phyloP scores from a whole-genome alignment of 1,140 invertebrate genomes.

The Hesperophylax magnus region DNA sequence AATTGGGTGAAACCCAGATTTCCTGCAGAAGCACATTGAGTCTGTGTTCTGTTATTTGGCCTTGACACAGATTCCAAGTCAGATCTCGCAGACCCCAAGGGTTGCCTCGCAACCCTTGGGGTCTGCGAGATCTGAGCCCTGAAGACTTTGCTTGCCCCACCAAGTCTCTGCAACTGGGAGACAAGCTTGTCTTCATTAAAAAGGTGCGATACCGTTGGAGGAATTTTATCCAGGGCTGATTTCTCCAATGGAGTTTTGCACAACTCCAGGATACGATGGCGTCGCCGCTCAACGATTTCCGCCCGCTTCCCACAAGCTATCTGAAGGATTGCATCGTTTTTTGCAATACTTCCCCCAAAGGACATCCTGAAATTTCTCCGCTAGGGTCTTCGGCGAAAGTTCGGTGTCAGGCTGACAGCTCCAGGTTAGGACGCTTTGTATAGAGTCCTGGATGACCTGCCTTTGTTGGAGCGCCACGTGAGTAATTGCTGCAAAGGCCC shows the following conservation, averaged over 20 bases:
- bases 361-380: background rate
- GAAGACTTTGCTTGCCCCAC: conserved; percentile 47
- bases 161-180: conserved; percentile 57
- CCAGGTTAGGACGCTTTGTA: conserved; percentile 1
- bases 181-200: conserved; percentile 55
- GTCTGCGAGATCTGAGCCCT: conserved; percentile 41
- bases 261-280: conserved; percentile 55
- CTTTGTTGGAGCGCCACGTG: conserved; percentile 2
- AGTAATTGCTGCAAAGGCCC: background rate
- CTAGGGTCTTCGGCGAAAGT: background rate
- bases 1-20: no score
- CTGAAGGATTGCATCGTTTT: background rate
- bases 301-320: conserved; percentile 2
- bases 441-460: conserved; percentile 4
- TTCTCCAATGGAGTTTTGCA: conserved; percentile 54
- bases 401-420: background rate
- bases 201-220: conserved; percentile 55
- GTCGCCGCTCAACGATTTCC: conserved; percentile 28
- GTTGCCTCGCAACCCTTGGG: conserved; percentile 54
- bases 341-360: background rate
- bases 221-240: conserved; percentile 52
- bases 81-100: no score
- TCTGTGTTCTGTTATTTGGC: no score
- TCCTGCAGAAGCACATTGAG: no score
- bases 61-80: conserved; percentile 13